phyloP scores from a whole-genome alignment of 2,797 vertebrate genomes.

The Schizopygopsis malacanthus region DNA sequence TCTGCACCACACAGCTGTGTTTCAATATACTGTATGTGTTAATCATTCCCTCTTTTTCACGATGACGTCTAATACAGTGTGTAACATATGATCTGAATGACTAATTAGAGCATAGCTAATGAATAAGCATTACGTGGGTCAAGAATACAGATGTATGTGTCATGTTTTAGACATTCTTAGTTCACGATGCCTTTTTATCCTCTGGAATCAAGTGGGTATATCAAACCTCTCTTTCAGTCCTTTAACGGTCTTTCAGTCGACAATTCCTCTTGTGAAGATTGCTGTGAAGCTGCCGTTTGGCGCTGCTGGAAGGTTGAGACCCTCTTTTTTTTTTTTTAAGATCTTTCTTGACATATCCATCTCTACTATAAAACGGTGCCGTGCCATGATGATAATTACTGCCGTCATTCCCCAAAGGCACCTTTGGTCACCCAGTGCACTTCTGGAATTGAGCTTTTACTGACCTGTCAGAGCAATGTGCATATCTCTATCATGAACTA shows the following conservation, averaged over 20 bases:
- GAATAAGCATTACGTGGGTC: background rate
- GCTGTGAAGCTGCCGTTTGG: background rate
- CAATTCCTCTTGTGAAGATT: constrained; percentile 11
- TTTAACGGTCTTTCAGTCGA: constrained; percentile 19
- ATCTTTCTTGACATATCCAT: constrained; percentile 52
- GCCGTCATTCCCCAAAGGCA: constrained; percentile 36
- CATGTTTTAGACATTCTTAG: background rate
- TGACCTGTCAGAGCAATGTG: constrained; percentile 42
- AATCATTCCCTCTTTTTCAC: background rate
- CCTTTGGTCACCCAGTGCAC: constrained; percentile 26
- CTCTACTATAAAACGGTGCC: constrained; percentile 20
- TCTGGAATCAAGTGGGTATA: background rate
- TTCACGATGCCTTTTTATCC: background rate
- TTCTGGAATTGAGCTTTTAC: constrained; percentile 35
- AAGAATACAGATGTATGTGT: background rate
- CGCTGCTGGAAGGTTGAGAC: constrained; percentile 8
- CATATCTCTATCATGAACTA: constrained; percentile 26
- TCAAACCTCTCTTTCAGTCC: constrained; percentile 1
- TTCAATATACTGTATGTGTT: background rate
- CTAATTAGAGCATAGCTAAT: background rate
- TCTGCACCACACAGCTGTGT: background rate
- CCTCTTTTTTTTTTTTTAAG: constrained; percentile 4
- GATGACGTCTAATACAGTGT: background rate
- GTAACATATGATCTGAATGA: background rate
- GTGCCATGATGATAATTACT: constrained; percentile 47